Evolutionary conservation across 2,113 vertebrate genomes (phyloP), one percentile per base, ranked within the genome.

Genomic region (Lycaon pictus): DNA sequence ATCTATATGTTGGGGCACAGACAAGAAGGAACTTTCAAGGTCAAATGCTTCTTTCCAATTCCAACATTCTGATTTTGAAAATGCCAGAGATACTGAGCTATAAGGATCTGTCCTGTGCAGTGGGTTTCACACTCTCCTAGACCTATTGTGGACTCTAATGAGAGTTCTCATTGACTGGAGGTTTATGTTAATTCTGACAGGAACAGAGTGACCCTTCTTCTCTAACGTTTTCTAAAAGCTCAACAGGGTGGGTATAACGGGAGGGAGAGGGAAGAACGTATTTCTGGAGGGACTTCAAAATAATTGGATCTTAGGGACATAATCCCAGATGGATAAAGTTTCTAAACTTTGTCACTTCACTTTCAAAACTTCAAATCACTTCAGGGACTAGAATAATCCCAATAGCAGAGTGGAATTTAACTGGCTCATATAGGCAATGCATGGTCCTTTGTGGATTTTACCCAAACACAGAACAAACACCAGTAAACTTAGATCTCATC

Each of bases 351-450:
- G 35, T 94, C 72, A 93, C 53, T 95, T 95, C 19, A 51, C 12
- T 71, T 96, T 98, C 37, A 71, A 69, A 96, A 95, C 83, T 97
- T 97, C 93, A 97, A 98, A 97, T 97, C 62, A 88, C 92, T 80
- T 97, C 53, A 62, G 97, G 74, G 98, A 97, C 83, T 97, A 17
- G 32, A 87, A 86, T 58, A 96, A 67, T 81, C 91, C 91, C 91
- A 43, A 56, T 0, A 93, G 95, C 29, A 65, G 23, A 32, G 74
- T 83, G 3, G 3, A 5, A 71, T 93, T 97, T 97, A 97, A 97
- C 76, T 92, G 58, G 13, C 95, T 95, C 76, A 63, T 51, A n/a
- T 13, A 43, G 20, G 11, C 55, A 67, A n/a, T n/a, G 11, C 60
- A 53, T 20, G 25, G 25, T 83, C 94, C 84, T 93, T 79, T 72